These are phyloP conservation scores for Drosophila fulvimacula DNA, from an alignment of 2,888 invertebrate genomes.

Conservation along the genomic window DNA sequence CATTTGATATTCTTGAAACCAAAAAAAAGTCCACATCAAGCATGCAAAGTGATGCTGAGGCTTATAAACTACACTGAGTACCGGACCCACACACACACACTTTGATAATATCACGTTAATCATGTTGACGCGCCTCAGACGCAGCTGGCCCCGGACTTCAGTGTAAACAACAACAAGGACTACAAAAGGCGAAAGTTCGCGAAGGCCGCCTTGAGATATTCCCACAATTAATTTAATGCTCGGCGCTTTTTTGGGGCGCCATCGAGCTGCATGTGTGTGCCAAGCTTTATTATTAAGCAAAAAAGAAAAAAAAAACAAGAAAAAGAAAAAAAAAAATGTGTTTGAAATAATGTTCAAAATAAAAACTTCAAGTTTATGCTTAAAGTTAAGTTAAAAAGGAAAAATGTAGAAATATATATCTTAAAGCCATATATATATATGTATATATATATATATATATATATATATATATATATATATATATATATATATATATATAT, in stretches of 20 bases:
- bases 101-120: conserved; percentile 70
- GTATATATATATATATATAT: too few species aligned
- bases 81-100: conserved; percentile 19
- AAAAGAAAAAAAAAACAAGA: too few species aligned
- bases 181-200: conserved; percentile 47
- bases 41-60: conserved; percentile 34
- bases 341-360: background rate
- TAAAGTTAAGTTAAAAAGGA: background rate
- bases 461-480: too few species aligned
- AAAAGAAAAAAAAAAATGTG: background rate
- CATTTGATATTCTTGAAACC: conserved; percentile 4
- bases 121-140: conserved; percentile 67
- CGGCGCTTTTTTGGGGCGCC: conserved; percentile 53
- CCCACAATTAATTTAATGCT: conserved; percentile 71
- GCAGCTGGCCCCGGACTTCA: conserved; percentile 45
- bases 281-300: background rate
- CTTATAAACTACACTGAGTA: conserved; percentile 48
- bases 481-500: too few species aligned
- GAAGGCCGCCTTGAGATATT: conserved; percentile 64
- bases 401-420: too few species aligned
- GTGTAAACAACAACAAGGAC: conserved; percentile 42
- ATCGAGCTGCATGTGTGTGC: conserved; percentile 15
- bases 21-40: conserved; percentile 6
- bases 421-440: too few species aligned
- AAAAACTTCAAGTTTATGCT: background rate